Percentiles rank a stretch among this genome's conserved stretches.
These are phyloP conservation scores for Apodemus agrarius DNA, from an alignment of 2,797 vertebrate genomes.

Conservation along the genomic window DNA sequence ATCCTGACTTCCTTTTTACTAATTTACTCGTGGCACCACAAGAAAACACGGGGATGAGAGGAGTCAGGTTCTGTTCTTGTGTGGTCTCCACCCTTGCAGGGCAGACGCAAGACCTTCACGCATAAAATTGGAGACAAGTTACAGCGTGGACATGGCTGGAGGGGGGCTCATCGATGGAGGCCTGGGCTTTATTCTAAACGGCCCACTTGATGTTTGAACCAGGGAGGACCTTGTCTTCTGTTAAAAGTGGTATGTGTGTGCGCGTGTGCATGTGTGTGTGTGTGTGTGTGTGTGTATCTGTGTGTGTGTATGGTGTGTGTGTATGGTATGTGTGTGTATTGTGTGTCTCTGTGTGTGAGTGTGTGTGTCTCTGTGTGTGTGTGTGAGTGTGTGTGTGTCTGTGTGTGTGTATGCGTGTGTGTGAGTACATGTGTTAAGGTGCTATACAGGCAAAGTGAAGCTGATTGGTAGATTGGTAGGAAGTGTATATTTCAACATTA, in stretches of 20 bases:
- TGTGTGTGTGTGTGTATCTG: not conserved
- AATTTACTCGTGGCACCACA: not conserved
- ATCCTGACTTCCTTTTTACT: not conserved
- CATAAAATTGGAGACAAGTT: not conserved
- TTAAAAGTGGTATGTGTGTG: not conserved
- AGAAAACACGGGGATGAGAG: not conserved
- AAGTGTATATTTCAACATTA: not conserved
- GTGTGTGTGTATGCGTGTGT: no score
- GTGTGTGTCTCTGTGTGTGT: no score
- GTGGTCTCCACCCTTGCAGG: not conserved
- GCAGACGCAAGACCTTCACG: not conserved
- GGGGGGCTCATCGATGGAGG: not conserved
- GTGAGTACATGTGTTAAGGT: not conserved
- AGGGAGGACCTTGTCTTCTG: not conserved
- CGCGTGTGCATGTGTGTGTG: no score
- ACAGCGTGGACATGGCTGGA: not conserved
- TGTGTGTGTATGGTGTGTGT: not conserved
- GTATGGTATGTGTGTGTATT: not conserved
- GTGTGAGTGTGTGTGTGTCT: no score
- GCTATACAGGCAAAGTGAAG: not conserved
- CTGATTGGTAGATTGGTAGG: not conserved
- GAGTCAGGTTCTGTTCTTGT: not conserved
- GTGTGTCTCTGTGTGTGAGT: no score
- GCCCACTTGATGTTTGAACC: not conserved
- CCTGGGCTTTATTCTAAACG: conserved; percentile 13